Conservation (phyloP, 2,113 vertebrate genomes). For the Macrotus californicus region DNA sequence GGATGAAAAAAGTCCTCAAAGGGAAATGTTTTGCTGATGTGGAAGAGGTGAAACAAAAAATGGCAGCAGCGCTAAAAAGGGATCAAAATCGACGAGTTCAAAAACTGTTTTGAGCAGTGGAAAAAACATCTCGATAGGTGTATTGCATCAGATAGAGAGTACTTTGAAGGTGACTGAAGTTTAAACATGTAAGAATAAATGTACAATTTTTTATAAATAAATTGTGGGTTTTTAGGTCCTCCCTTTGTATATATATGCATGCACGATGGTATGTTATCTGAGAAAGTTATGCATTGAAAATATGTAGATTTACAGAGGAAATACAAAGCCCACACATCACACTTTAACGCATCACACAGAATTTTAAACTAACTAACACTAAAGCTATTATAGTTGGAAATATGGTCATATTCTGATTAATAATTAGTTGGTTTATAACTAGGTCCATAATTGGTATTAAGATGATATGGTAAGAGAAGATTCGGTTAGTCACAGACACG, state of each 20-base stretch:
- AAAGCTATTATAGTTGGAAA: constrained; percentile 11
- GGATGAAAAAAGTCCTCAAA: too few relatives aligned
- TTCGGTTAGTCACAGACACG: constrained; percentile 40
- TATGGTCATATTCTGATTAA: constrained; percentile 12
- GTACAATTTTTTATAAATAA: too few relatives aligned
- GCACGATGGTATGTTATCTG: not conserved
- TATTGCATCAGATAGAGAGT: too few relatives aligned
- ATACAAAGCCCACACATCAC: not conserved
- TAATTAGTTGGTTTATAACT: constrained; percentile 23
- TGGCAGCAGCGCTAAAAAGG: too few relatives aligned
- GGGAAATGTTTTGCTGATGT: too few relatives aligned
- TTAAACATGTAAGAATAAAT: too few relatives aligned
- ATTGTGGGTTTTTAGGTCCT: too few relatives aligned
- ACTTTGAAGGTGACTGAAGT: too few relatives aligned
- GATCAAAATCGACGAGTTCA: too few relatives aligned
- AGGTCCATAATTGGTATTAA: constrained; percentile 21
- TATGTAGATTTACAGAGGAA: not conserved
- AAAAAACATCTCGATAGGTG: too few relatives aligned
- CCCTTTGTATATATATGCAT: not conserved
- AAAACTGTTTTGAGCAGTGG: too few relatives aligned
- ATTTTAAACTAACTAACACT: not conserved
- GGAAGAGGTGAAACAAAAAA: too few relatives aligned
- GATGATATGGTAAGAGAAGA: constrained; percentile 43
- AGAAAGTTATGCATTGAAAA: not conserved
- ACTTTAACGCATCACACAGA: not conserved